Conservation (phyloP, 1,140 invertebrate species). For the Trinorchestia longiramus region DNA sequence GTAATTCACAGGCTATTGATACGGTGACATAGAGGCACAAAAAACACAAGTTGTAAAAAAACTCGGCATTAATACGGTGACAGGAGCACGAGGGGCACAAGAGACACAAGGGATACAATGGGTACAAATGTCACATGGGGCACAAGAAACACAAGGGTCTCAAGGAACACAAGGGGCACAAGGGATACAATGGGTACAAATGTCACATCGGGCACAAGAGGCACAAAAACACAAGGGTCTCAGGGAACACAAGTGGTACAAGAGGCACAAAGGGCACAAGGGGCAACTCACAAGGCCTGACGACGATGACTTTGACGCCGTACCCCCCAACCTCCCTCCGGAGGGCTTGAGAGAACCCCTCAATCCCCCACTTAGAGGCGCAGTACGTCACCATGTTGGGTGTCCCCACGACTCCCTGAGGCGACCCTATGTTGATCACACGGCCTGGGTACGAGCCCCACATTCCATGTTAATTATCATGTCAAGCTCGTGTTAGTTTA, state of each 20-base stretch:
- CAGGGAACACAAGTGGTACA: neutral
- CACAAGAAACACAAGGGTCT: neutral
- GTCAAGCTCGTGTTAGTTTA: too few species aligned
- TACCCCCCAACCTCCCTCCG: slow-evolving; percentile 44
- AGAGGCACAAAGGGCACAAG: neutral
- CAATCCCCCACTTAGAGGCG: slow-evolving; percentile 54
- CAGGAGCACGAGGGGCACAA: neutral
- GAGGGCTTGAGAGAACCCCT: slow-evolving; percentile 28
- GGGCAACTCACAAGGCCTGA: slow-evolving; percentile 48
- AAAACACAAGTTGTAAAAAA: neutral
- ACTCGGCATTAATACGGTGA: too few species aligned
- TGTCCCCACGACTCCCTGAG: slow-evolving; percentile 43
- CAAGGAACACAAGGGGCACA: neutral
- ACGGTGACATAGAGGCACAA: neutral
- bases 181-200: neutral
- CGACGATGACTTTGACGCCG: slow-evolving; percentile 13
- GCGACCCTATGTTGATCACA: slow-evolving; percentile 53
- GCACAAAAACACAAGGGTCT: neutral
- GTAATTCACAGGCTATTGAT: neutral
- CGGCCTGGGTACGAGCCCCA: slow-evolving; percentile 14
- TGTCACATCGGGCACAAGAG: neutral
- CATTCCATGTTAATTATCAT: neutral
- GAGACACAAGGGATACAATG: neutral
- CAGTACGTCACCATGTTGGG: slow-evolving; percentile 55
- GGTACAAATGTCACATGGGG: neutral